Base-by-base conservation (phyloP, 2,888 invertebrate genomes). In the Dynastes maya region DNA sequence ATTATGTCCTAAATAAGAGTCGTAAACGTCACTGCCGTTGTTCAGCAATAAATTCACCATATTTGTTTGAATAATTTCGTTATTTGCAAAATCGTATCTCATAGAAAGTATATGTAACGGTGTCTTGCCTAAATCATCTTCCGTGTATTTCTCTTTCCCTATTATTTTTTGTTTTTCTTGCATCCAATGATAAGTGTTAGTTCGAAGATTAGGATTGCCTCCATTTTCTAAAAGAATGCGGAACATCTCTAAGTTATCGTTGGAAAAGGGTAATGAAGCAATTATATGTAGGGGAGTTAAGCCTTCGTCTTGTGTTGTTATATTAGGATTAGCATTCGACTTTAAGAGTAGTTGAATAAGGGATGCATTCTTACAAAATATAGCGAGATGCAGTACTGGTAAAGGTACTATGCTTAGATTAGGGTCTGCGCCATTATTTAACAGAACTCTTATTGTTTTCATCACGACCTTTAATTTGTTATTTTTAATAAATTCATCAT, bases 71-170 rank as follows among this genome's bases (percentile, higher is more conserved):
- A 82, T 70, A 11, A 80, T 77, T 6, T 81, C 49, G 71, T 88
- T 87, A 2, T 79, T 74, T 2, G 77, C 55, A 77, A 85, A 87
- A 80, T 89, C 88, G 40, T 84, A 83, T 76, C 89, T 81, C 83
- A 88, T 83, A 71, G 86, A 85, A 3, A 89, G 79, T 13, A 89
- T 81, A 75, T 89, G 89, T 40, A 89, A 82, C 2, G 86, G 84
- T 29, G 87, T 88, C 81, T 88, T 88, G 4, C 88, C 88, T 27
- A 40, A 27, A 67, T 80, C 81, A 9, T 77, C 32, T 77, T 85
- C 85, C 4, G 80, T 80, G 40, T 78, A 71, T 64, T 83, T 79
- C n/a, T 72, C 37, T 16, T 81, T 81, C 3, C 83, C 85, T n/a
- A 83, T 55, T 67, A 86, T 77, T 70, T 79, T 79, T 13, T 78